These are phyloP conservation scores for Sanderia malayensis DNA, from an alignment of 30 jellyfish, hydroid and myxozoan species.

Conservation along the genomic window DNA sequence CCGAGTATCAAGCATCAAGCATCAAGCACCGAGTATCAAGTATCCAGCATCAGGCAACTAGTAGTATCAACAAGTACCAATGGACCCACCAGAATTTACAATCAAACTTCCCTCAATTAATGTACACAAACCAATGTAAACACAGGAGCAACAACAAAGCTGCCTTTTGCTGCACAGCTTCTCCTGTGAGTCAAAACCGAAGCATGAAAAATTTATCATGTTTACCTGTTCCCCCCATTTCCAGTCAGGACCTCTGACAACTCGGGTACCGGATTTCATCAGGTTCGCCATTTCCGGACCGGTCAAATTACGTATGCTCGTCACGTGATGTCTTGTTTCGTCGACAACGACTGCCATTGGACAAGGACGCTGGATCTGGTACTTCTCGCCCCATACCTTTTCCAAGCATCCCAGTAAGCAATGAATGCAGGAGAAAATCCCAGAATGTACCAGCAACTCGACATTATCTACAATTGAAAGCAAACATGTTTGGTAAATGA, in stretches of 20 bases:
- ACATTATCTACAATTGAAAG: slow-evolving; percentile 73
- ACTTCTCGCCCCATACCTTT: slow-evolving; percentile 31
- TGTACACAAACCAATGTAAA: too few species aligned
- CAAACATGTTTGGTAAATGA: too few species aligned
- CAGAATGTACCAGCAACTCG: slow-evolving; percentile 69
- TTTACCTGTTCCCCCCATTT: slow-evolving; percentile 96
- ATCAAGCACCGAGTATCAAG: too few species aligned
- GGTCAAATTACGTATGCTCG: slow-evolving; percentile 60
- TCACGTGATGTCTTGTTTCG: slow-evolving; percentile 65
- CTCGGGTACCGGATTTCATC: slow-evolving; percentile 83
- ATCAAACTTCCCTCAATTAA: too few species aligned
- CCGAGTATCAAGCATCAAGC: too few species aligned
- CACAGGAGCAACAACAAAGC: too few species aligned
- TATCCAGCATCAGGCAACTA: too few species aligned
- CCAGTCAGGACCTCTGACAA: slow-evolving; percentile 92
- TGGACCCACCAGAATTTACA: too few species aligned
- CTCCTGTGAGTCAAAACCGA: too few species aligned
- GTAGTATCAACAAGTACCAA: too few species aligned
- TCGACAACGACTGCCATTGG: slow-evolving; percentile 67
- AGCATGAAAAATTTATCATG: too few species aligned
- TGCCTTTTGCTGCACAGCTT: too few species aligned
- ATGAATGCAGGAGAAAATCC: slow-evolving; percentile 62
- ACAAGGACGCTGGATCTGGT: slow-evolving; percentile 37
- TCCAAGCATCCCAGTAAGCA: slow-evolving; percentile 31
- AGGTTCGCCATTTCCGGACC: slow-evolving; percentile 79